Percentiles rank a stretch among this genome's conserved stretches.
Evolutionary conservation across 2,113 vertebrate species (phyloP).

Genomic region (Vicugna pacos): DNA sequence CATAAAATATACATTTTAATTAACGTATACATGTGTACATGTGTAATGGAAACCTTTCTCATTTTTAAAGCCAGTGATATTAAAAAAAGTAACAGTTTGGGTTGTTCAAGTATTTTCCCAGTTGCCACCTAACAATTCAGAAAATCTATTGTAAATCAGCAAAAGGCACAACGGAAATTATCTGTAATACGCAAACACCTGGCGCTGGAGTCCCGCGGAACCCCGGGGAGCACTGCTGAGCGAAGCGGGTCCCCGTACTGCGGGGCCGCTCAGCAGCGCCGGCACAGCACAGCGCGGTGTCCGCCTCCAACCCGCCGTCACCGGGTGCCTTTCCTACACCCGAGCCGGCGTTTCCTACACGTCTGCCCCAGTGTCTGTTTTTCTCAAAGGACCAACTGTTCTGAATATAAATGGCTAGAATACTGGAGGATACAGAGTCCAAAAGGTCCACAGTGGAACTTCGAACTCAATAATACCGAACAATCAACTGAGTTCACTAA

Average conservation of each 20-base stretch:
- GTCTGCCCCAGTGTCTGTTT: neutral
- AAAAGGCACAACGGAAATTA: neutral
- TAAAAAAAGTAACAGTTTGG: neutral
- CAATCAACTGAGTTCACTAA: neutral
- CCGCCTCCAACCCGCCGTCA: neutral
- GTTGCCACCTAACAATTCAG: neutral
- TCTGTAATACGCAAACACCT: neutral
- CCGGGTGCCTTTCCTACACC: neutral
- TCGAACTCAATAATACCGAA: neutral
- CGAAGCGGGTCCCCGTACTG: neutral
- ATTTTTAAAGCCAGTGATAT: conserved; percentile 32
- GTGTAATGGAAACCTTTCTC: neutral
- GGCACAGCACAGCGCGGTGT: neutral
- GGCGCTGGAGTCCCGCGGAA: no score
- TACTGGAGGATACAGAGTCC: neutral
- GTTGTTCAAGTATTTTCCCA: conserved; percentile 15
- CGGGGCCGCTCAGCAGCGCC: neutral
- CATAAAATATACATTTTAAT: neutral
- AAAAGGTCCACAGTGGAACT: neutral
- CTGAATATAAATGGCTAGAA: conserved; percentile 15
- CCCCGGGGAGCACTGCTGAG: neutral
- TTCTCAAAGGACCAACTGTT: neutral
- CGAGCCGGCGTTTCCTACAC: neutral
- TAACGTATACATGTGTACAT: neutral
- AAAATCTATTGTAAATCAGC: conserved; percentile 3